A percentile compares a stretch with the other conserved stretches of the same genome.
phyloP scores from a whole-genome alignment of 2,797 vertebrate species.

The Apogon talboti region DNA sequence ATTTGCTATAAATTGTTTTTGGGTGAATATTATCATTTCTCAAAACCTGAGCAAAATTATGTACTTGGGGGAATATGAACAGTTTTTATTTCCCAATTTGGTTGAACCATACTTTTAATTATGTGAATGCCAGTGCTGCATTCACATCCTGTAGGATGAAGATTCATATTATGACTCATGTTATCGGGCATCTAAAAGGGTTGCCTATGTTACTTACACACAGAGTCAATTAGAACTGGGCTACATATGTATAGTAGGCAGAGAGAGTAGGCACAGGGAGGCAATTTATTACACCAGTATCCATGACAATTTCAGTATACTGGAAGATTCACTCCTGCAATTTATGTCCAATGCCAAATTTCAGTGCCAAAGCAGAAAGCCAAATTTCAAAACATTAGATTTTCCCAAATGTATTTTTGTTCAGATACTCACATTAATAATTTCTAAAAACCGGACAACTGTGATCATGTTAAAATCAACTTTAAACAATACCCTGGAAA shows the following conservation, averaged over 20 bases:
- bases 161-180: constrained; percentile 28
- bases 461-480: background rate
- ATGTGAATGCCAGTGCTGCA: constrained; percentile 4
- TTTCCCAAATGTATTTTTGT: too few species aligned
- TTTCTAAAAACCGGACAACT: background rate
- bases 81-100: constrained; percentile 1
- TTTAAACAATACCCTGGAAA: too few species aligned
- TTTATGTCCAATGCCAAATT: background rate
- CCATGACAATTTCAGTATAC: background rate
- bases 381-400: too few species aligned
- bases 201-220: background rate
- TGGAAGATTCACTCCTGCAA: too few species aligned
- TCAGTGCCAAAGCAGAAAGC: background rate
- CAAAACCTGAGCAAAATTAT: constrained; percentile 7
- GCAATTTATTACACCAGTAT: background rate
- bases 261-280: background rate
- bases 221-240: constrained; percentile 2
- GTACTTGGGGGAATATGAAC: background rate
- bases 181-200: constrained; percentile 4
- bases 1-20: background rate
- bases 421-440: too few species aligned
- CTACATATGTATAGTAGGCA: background rate
- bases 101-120: constrained; percentile 31
- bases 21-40: background rate
- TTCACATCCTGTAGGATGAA: constrained; percentile 25